Evolutionary conservation across 1,140 invertebrate genomes (phyloP).

Genomic region (Ceratina japonica): DNA sequence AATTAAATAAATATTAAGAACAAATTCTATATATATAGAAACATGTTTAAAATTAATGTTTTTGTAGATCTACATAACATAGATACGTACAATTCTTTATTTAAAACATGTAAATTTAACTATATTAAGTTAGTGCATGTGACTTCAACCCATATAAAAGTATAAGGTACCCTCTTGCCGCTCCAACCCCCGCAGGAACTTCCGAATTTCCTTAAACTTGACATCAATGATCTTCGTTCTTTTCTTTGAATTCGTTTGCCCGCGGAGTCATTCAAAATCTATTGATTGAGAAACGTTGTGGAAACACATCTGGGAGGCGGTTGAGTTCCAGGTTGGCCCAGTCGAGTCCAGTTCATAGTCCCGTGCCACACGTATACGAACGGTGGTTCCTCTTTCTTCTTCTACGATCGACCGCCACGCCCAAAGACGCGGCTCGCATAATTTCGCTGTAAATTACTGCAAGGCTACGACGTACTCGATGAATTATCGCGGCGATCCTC

Average conservation of each 20-base stretch:
- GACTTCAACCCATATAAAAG: too few relatives aligned
- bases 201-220: too few relatives aligned
- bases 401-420: slow-evolving; percentile 36
- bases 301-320: slow-evolving; percentile 25
- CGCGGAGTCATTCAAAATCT: slow-evolving; percentile 45
- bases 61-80: too few relatives aligned
- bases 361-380: too few relatives aligned
- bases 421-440: slow-evolving; percentile 23
- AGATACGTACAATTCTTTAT: too few relatives aligned
- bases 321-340: slow-evolving; percentile 8
- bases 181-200: too few relatives aligned
- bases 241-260: slow-evolving; percentile 15
- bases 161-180: too few relatives aligned
- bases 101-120: too few relatives aligned
- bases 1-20: too few relatives aligned
- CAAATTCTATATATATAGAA: too few relatives aligned
- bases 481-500: slow-evolving; percentile 30
- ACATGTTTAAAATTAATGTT: too few relatives aligned
- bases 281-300: slow-evolving; percentile 46
- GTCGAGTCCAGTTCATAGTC: slow-evolving; percentile 1
- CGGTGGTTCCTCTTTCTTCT: slow-evolving; percentile 9
- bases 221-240: background rate
- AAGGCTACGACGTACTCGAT: slow-evolving; percentile 37
- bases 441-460: slow-evolving; percentile 39
- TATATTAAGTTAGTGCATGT: too few relatives aligned